Evolutionary conservation across 30 jellyfish, hydroid and myxozoan species (phyloP), one percentile per base, ranked within the genome.

Genomic region (Cassiopea xamachana): DNA sequence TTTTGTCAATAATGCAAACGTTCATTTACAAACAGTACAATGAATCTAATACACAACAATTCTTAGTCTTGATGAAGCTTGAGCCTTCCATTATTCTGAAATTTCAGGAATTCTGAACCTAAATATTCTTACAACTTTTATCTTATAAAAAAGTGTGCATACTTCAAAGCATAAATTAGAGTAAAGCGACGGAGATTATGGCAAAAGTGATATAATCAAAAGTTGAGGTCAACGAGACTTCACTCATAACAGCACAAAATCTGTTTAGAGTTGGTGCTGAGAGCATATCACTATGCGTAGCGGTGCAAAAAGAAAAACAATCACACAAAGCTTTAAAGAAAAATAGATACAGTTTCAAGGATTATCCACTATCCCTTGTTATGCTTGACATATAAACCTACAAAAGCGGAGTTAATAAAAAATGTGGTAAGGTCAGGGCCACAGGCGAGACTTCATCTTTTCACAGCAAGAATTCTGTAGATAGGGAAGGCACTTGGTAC

Each of bases 291-390:
- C 73, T 73, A 67, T 19, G 47, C 45, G 82, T 19, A 67, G 19
- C 68, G 82, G 67, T 70, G 90, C 51, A 7, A 62, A 69, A n/a
- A 48, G 82, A 82, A 67, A 3, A 82, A 47, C 90, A 82, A 82
- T 82, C 47, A 12, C 18, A 16, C 60, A 6, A 46, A 12, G 90
- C 44, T 82, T 82, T 45, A 60, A n/a, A 82, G 80, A 69, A 82
- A 82, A 82, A 82, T 82, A 68, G 90, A 82, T 69, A 69, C 49
- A 73, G 81, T 7, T 82, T 62, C 46, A 17, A 68, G 81, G 90
- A 82, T 82, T 82, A 82, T 18, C 68, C 49, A 64, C 17, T 69
- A 69, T 46, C 70, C 60, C 76, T 61, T 82, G 75, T 82, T 82
- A 68, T 64, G 72, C 15, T 67, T 48, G 76, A 75, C 16, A 48